Percentiles rank a stretch among this genome's conserved stretches.
Evolutionary conservation across 1,140 invertebrate species (phyloP).

Genomic region (Lutraria rhynchaena): DNA sequence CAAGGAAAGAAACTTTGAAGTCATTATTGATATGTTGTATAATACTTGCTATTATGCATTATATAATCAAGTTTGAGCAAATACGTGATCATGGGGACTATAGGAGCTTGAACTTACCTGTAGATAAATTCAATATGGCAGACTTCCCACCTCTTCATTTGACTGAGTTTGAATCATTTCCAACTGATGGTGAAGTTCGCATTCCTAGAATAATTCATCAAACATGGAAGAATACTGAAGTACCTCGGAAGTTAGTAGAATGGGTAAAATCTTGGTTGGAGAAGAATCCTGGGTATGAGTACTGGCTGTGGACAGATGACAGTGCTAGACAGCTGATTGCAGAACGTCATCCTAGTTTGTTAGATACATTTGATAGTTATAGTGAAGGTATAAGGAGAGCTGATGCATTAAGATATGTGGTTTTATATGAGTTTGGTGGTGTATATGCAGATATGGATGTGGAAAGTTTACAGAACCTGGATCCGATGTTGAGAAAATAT

Average conservation of each 20-base stretch:
- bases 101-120: constrained; percentile 66
- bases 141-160: constrained; percentile 47
- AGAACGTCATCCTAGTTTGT: constrained; percentile 72
- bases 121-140: constrained; percentile 44
- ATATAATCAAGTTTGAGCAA: constrained; percentile 73
- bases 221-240: constrained; percentile 75
- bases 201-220: constrained; percentile 80
- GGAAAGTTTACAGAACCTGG: constrained; percentile 74
- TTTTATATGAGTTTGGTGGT: constrained; percentile 79
- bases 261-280: constrained; percentile 77
- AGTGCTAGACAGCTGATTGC: constrained; percentile 72
- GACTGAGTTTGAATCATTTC: constrained; percentile 64
- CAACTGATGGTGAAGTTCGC: constrained; percentile 58
- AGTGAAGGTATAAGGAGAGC: constrained; percentile 73
- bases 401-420: constrained; percentile 77
- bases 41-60: constrained; percentile 63
- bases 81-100: constrained; percentile 69
- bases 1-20: constrained; percentile 53
- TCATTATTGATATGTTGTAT: constrained; percentile 56
- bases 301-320: constrained; percentile 80
- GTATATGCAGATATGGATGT: constrained; percentile 79
- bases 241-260: constrained; percentile 72
- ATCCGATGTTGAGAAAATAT: constrained; percentile 73
- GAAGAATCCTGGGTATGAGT: constrained; percentile 77
- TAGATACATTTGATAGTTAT: constrained; percentile 76